These are phyloP conservation scores for Trichosurus vulpecula DNA, from an alignment of 2,797 vertebrate genomes.

Conservation along the genomic window DNA sequence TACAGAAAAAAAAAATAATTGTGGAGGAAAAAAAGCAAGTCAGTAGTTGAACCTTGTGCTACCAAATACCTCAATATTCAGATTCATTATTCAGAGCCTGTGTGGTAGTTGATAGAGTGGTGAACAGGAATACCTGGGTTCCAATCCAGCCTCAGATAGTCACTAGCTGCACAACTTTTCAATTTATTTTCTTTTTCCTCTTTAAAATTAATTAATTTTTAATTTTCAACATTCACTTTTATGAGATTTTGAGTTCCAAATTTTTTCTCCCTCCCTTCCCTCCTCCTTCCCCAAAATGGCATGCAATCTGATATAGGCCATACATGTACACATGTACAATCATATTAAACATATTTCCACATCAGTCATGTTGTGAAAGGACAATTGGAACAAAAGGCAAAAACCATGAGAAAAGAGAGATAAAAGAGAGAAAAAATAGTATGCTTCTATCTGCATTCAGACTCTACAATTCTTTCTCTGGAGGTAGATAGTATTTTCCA, in stretches of 20 bases:
- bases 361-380: neutral
- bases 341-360: neutral
- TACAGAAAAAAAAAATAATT: slow-evolving; percentile 31
- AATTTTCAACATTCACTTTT: neutral
- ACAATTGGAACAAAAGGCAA: neutral
- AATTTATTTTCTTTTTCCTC: neutral
- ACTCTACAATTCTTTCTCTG: neutral
- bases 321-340: neutral
- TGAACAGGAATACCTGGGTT: neutral
- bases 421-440: neutral
- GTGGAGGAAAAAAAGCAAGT: slow-evolving; percentile 32
- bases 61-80: slow-evolving; percentile 19
- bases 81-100: neutral
- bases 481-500: neutral
- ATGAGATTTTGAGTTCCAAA: neutral
- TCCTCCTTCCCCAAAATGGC: neutral
- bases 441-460: neutral
- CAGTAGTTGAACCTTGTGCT: neutral
- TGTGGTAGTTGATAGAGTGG: neutral
- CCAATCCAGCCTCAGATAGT: neutral
- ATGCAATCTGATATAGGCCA: neutral
- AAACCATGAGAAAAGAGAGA: neutral
- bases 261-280: neutral
- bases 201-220: neutral
- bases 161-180: neutral